Conservation (phyloP, 1,140 invertebrate species). For the honey bee (Apis mellifera) region DNA sequence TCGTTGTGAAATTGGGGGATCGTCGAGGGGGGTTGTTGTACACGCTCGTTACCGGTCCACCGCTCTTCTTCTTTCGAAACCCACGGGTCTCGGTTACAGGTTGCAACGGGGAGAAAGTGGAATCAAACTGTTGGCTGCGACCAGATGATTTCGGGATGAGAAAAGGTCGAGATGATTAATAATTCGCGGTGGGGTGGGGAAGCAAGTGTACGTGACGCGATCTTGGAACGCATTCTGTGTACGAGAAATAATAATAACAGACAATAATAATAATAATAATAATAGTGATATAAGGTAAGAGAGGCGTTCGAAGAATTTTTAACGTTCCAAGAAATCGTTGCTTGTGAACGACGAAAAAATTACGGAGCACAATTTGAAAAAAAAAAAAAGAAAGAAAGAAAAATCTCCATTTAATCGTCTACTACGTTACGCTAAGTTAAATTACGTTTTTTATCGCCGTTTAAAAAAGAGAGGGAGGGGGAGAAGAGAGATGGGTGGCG, state of each 20-base stretch:
- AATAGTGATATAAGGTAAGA: too few species aligned
- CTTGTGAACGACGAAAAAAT: too few species aligned
- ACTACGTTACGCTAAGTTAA: not conserved
- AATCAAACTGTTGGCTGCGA: not conserved
- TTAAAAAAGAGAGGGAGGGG: not conserved
- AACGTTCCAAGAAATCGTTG: too few species aligned
- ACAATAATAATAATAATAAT: too few species aligned
- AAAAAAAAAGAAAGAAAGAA: too few species aligned
- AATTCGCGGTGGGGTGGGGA: not conserved
- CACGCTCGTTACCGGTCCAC: slow-evolving; percentile 30
- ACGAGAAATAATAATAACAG: too few species aligned
- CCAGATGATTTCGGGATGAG: not conserved
- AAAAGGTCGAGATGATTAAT: not conserved
- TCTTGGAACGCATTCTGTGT: too few species aligned
- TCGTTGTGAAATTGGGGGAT: slow-evolving; percentile 69
- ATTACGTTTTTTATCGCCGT: not conserved
- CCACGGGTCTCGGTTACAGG: slow-evolving; percentile 72
- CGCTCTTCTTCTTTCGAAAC: too few species aligned
- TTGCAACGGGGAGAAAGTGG: slow-evolving; percentile 25
- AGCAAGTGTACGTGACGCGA: too few species aligned
- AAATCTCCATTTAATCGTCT: not conserved
- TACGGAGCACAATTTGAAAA: too few species aligned
- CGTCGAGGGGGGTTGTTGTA: slow-evolving; percentile 13
- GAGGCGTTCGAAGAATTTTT: too few species aligned
- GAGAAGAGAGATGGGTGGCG: not conserved